A percentile compares a stretch with the other conserved stretches of the same genome.
These are phyloP conservation scores for Athalia rosae DNA, from an alignment of 2,888 invertebrate genomes.

Conservation along the genomic window DNA sequence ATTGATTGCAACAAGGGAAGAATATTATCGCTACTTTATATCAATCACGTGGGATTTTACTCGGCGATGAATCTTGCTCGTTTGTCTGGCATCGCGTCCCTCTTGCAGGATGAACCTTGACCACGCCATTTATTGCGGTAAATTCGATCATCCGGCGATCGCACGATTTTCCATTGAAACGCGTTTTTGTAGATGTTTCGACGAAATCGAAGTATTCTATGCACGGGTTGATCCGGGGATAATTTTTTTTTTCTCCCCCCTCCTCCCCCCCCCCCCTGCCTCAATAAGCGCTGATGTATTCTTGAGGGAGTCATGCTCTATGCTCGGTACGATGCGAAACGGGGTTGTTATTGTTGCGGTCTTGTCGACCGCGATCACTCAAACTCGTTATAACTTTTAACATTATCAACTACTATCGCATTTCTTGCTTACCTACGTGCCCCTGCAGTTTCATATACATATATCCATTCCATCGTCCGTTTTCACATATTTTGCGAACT, in stretches of 20 bases:
- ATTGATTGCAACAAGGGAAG: constrained; percentile 46
- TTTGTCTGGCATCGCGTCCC: constrained; percentile 30
- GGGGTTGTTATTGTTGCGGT: constrained; percentile 69
- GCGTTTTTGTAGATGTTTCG: no score
- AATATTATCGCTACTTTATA: constrained; percentile 45
- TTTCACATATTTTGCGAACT: constrained; percentile 1
- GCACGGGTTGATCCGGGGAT: not conserved
- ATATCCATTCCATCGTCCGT: not conserved
- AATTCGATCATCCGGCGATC: constrained; percentile 14
- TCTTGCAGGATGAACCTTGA: constrained; percentile 1
- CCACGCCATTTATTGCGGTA: not conserved
- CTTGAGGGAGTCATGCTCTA: constrained; percentile 59
- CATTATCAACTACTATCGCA: constrained; percentile 69
- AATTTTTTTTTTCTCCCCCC: constrained; percentile 54
- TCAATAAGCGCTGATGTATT: not conserved
- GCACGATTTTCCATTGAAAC: not conserved
- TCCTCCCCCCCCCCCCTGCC: not conserved
- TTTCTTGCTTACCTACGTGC: constrained; percentile 51
- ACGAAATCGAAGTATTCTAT: not conserved
- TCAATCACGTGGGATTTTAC: constrained; percentile 40
- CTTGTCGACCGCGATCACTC: constrained; percentile 72
- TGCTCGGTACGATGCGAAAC: constrained; percentile 63
- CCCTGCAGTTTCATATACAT: not conserved
- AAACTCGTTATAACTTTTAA: constrained; percentile 73
- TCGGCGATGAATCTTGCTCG: constrained; percentile 40